These are phyloP conservation scores for Grus americana DNA, from an alignment of 2,113 vertebrate genomes.

Conservation along the genomic window DNA sequence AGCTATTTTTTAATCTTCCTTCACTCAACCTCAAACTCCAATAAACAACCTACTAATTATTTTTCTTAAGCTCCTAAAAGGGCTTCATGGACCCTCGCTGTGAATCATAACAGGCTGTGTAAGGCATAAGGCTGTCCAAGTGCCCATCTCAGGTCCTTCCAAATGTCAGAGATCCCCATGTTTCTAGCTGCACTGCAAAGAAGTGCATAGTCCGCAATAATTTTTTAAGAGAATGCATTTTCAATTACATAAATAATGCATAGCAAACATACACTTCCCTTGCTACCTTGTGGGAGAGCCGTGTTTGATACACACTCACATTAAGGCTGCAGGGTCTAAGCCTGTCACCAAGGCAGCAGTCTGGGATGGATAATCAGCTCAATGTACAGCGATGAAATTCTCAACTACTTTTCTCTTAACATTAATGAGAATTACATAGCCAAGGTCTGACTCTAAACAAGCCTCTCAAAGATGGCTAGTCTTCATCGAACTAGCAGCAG, in stretches of 20 bases:
- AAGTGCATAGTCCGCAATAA: conserved; percentile 42
- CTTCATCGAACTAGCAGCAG: neutral
- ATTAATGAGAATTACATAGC: conserved; percentile 1
- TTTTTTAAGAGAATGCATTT: conserved; percentile 51
- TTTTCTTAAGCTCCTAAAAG: neutral
- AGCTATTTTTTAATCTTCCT: neutral
- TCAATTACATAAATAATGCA: conserved; percentile 65
- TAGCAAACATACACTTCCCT: conserved; percentile 19
- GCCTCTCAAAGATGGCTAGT: neutral
- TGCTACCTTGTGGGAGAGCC: conserved; percentile 16
- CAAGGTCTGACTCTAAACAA: neutral
- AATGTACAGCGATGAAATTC: neutral
- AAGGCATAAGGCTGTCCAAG: neutral
- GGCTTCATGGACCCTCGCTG: neutral
- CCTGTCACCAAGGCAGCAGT: conserved; percentile 12
- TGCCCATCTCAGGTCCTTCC: neutral
- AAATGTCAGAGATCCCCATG: neutral
- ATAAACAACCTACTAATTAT: neutral
- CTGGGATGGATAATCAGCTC: conserved; percentile 54
- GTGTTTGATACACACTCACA: neutral
- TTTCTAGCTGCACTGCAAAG: neutral
- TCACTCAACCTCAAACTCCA: neutral
- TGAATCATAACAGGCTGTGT: neutral
- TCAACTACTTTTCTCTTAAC: neutral
- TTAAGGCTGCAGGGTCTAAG: conserved; percentile 32